These are phyloP conservation scores for Oedothorax gibbosus DNA, from an alignment of 1,140 invertebrate genomes.

Conservation along the genomic window DNA sequence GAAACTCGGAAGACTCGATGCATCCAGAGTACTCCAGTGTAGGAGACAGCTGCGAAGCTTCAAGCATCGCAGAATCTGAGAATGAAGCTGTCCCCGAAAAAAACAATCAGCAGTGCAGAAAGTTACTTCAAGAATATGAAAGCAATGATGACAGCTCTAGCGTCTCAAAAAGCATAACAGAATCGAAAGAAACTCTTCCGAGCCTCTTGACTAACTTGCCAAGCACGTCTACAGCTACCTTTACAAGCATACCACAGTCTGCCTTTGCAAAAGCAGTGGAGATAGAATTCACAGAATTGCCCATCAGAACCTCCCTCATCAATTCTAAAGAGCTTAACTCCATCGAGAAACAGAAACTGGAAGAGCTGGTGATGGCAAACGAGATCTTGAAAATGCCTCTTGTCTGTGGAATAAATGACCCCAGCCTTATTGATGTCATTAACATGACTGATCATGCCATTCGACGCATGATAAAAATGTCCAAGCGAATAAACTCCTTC, in stretches of 20 bases:
- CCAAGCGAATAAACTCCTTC: slow-evolving; percentile 88
- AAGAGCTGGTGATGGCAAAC: slow-evolving; percentile 85
- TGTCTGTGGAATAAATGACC: slow-evolving; percentile 37
- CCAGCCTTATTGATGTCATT: slow-evolving; percentile 80
- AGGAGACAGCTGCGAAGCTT: neutral
- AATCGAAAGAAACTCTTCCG: neutral
- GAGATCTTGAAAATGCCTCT: slow-evolving; percentile 84
- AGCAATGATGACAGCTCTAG: neutral
- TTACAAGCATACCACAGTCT: neutral
- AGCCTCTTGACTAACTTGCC: slow-evolving; percentile 12
- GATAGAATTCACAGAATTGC: slow-evolving; percentile 80
- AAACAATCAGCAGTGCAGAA: neutral
- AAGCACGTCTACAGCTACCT: neutral
- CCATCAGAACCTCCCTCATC: slow-evolving; percentile 43
- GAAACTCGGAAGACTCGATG: neutral
- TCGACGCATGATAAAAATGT: slow-evolving; percentile 89
- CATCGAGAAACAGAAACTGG: slow-evolving; percentile 82
- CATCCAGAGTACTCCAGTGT: neutral
- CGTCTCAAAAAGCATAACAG: neutral
- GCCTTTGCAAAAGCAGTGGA: slow-evolving; percentile 80
- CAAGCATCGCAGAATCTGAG: neutral
- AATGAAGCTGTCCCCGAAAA: neutral
- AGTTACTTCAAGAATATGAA: neutral
- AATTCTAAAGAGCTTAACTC: slow-evolving; percentile 81
- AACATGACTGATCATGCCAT: slow-evolving; percentile 93